Base-by-base conservation (phyloP, 1,140 invertebrate species). In the Chironomus tepperi region DNA sequence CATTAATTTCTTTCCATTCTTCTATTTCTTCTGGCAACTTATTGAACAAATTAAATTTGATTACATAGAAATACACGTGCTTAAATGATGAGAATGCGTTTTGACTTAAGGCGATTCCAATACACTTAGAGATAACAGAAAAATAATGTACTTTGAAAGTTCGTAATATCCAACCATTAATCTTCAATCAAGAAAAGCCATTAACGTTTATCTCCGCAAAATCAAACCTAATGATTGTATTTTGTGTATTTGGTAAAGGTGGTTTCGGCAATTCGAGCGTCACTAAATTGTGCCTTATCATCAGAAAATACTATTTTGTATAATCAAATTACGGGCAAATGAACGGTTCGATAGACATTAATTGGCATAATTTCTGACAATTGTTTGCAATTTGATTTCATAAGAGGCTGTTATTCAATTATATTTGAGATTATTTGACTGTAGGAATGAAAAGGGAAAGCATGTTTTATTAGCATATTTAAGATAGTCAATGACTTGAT, bases 311-410 rank as follows among this genome's bases (percentile, higher is more conserved):
- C 12, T 57, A n/a, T 57, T 57, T 57, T 57, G n/a, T 57, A n/a
- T 57, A 57, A 57, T 57, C 47, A 57, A 57, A 57, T 57, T 57
- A 57, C 47, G 10, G 5, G n/a, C n/a, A 57, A 57, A 57, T 57
- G 47, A 57, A 57, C n/a, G 47, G 47, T 57, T 57, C 47, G 47
- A 57, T 57, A 57, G 47, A 57, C 47, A 57, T 57, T 57, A 57
- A 57, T 57, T 57, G 47, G 47, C 47, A n/a, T 57, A 57, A 57
- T 57, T 57, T 57, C 47, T n/a, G 47, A 57, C 47, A 57, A 57
- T 57, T 57, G 12, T 47, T 47, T 47, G 8, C 43, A 47, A 47
- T 47, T 47, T 47, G 43, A 15, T 47, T 47, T 47, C 24, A 34
- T 34, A 34, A 34, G 24, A 34, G 24, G 24, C 24, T 34, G 24